Conservation (phyloP, 2,888 invertebrate genomes). For the Leptopilina syphax region DNA sequence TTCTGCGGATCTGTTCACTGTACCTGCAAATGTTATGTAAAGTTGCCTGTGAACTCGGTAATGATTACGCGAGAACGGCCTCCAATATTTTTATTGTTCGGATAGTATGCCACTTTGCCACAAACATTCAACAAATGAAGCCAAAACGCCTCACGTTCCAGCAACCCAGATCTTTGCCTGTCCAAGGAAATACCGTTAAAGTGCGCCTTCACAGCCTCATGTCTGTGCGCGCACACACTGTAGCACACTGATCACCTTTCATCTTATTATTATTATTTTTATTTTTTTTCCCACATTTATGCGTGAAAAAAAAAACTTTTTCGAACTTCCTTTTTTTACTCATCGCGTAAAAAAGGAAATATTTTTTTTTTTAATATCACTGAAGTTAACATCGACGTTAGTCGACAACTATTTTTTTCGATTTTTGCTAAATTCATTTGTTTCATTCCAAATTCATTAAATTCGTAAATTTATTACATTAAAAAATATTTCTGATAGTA, state of each 20-base stretch:
- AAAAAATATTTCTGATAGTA: no score
- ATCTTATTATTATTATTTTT: not conserved
- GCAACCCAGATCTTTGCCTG: constrained; percentile 33
- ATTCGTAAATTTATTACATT: no score
- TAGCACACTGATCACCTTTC: constrained; percentile 11
- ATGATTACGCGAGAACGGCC: constrained; percentile 29
- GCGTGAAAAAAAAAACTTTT: no score
- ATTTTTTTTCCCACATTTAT: not conserved
- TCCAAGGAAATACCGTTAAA: constrained; percentile 31
- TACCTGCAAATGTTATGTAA: constrained; percentile 23
- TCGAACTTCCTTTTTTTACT: no score
- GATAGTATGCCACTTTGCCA: constrained; percentile 5
- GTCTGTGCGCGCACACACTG: not conserved
- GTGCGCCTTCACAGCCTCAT: constrained; percentile 20
- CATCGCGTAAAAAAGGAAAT: no score
- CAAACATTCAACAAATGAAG: constrained; percentile 22
- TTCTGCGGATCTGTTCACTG: constrained; percentile 17
- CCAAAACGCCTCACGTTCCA: constrained; percentile 33
- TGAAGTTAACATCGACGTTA: no score
- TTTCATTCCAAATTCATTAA: no score
- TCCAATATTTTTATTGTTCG: constrained; percentile 15
- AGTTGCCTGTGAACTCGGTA: constrained; percentile 22
- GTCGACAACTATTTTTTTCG: no score
- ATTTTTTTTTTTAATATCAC: no score
- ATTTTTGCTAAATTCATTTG: no score